Evolutionary conservation across 2,113 vertebrate genomes (phyloP), one percentile per base, ranked within the genome.

Genomic region (Grallaria varia): DNA sequence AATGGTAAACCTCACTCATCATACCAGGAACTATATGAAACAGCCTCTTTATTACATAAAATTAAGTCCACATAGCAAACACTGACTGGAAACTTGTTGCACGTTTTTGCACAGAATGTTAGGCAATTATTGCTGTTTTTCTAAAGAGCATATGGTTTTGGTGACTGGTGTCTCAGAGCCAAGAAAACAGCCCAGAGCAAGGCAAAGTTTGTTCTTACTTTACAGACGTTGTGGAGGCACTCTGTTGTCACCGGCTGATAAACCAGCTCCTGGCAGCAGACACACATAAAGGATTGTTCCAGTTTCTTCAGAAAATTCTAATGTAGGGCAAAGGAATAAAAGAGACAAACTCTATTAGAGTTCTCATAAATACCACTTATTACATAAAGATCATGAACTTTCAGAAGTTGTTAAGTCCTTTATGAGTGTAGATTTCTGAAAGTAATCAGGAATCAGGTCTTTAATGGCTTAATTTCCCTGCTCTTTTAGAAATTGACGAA

Each of bases 271-370:
- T 99, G 99, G 98, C 99, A 99, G 98, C 99, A 99, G 84, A 99
- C 99, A 81, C 99, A 99, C 99, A 99, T 99, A 96, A 99, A 99
- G 88, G 98, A 99, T 93, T 99, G 99, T 97, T 99, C 99, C 98
- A 99, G 98, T 97, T 99, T 99, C 95, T 98, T 98, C 97, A 99
- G 97, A 97, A 99, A 99, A 98, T 99, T 99, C 99, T 99, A 95
- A 62, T 79, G 85, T 62, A 78, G 24, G 50, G 67, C 23, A 93
- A 97, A 77, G 31, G 45, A 95, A 93, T 30, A 90, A 56, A 90
- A 84, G 64, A 76, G 49, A 90, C 62, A 93, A 44, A 74, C 22
- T 35, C 49, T 66, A 22, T 58, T 83, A 81, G 8, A 52, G 20
- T 62, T 84, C 44, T 74, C 0, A 0, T 37, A 88, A 76, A 81